phyloP scores from a whole-genome alignment of 2,888 invertebrate genomes.

The Platycnemis pennipes region DNA sequence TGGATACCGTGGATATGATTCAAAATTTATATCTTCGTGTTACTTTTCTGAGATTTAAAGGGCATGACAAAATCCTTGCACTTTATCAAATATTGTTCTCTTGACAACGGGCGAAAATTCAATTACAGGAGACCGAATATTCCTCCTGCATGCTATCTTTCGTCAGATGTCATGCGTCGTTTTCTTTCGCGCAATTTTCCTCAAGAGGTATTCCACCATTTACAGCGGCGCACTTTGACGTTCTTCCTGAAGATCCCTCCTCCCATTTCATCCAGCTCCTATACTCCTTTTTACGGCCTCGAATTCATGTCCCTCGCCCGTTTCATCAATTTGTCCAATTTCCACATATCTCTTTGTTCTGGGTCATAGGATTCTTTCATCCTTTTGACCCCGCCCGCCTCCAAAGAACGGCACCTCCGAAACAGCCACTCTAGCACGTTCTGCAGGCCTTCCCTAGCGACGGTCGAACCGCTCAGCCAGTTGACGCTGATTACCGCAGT shows the following conservation, averaged over 20 bases:
- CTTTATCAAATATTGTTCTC: no score
- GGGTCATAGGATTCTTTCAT: not conserved
- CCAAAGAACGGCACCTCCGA: no score
- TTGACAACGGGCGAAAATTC: not conserved
- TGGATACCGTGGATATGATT: no score
- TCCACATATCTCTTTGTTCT: slow-evolving; percentile 36
- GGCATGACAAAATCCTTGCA: no score
- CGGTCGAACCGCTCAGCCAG: slow-evolving; percentile 17
- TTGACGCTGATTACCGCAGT: slow-evolving; percentile 18
- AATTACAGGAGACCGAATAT: not conserved
- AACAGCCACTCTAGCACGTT: not conserved
- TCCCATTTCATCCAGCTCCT: not conserved
- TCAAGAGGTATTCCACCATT: not conserved
- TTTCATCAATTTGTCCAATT: slow-evolving; percentile 20
- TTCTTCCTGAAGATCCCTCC: not conserved
- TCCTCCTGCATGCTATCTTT: not conserved
- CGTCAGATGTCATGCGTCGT: not conserved
- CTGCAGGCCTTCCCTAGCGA: not conserved
- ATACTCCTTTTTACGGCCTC: not conserved
- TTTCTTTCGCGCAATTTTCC: not conserved
- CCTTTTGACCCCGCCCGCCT: no score
- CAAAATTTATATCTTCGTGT: no score
- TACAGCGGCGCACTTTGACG: not conserved
- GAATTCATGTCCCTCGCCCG: not conserved
- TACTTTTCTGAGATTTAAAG: no score